Percentiles rank a stretch among this genome's conserved stretches.
phyloP scores from a whole-genome alignment of 2,113 vertebrate species.

The Meriones unguiculatus region DNA sequence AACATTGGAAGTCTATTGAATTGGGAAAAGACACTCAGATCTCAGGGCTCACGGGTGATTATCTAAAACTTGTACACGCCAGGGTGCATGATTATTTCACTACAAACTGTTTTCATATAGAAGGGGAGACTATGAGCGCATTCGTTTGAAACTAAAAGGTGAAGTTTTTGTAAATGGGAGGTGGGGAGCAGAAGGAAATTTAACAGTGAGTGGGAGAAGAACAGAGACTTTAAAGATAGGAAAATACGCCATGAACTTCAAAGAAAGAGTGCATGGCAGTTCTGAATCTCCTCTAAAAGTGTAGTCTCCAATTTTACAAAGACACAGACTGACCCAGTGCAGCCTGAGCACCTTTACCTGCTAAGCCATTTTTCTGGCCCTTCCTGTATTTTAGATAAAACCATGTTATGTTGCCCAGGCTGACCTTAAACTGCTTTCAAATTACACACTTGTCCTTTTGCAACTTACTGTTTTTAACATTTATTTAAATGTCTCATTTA shows the following conservation, averaged over 20 bases:
- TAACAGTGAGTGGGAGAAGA: not conserved
- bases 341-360: too few relatives aligned
- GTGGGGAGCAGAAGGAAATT: not conserved
- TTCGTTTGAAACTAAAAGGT: not conserved
- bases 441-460: not conserved
- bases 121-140: not conserved
- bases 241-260: conserved; percentile 49
- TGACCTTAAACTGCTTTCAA: not conserved
- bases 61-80: not conserved
- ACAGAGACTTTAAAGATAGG: conserved; percentile 19
- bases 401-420: too few relatives aligned
- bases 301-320: not conserved
- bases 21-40: not conserved
- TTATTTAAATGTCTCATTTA: not conserved
- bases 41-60: not conserved
- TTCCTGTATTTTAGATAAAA: too few relatives aligned
- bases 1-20: not conserved
- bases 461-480: not conserved
- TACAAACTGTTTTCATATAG: not conserved
- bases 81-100: not conserved
- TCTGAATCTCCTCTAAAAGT: not conserved
- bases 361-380: too few relatives aligned
- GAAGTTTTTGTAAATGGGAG: not conserved
- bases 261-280: not conserved
- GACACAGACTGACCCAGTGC: not conserved